Conservation (phyloP, 2,797 vertebrate species). For the Urophycis tenuis region DNA sequence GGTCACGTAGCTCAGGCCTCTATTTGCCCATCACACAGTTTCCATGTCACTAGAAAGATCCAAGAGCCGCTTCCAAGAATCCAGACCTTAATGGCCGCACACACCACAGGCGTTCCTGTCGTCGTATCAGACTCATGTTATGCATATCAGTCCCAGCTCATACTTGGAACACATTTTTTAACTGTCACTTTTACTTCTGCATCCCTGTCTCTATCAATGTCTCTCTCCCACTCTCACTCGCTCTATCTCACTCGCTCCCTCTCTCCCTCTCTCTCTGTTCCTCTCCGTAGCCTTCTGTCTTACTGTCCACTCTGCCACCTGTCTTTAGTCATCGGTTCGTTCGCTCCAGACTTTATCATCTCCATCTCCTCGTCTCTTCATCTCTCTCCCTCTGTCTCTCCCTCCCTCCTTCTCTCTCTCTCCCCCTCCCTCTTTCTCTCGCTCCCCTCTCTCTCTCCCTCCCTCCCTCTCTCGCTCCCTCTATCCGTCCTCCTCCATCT, state of each 20-base stretch:
- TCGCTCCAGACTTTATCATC: background rate
- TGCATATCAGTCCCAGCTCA: background rate
- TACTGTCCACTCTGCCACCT: background rate
- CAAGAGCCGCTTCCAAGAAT: background rate
- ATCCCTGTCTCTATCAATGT: background rate
- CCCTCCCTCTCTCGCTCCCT: constrained; percentile 48
- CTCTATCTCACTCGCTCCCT: background rate
- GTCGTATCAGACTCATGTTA: background rate
- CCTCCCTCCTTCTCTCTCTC: background rate
- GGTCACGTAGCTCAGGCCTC: background rate
- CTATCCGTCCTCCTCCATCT: constrained; percentile 55
- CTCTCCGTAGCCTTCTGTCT: constrained; percentile 23
- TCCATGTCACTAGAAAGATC: background rate
- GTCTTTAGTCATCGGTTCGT: background rate
- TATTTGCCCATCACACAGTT: background rate
- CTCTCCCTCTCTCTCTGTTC: constrained; percentile 22
- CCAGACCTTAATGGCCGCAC: background rate
- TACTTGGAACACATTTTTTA: background rate
- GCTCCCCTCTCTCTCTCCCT: background rate
- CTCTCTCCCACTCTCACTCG: background rate
- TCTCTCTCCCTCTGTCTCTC: background rate
- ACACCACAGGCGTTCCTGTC: background rate
- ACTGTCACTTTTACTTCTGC: background rate
- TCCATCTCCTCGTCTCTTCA: background rate
- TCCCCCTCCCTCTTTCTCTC: background rate